phyloP scores from a whole-genome alignment of 2,888 invertebrate species.

The Luffia ferchaultella region DNA sequence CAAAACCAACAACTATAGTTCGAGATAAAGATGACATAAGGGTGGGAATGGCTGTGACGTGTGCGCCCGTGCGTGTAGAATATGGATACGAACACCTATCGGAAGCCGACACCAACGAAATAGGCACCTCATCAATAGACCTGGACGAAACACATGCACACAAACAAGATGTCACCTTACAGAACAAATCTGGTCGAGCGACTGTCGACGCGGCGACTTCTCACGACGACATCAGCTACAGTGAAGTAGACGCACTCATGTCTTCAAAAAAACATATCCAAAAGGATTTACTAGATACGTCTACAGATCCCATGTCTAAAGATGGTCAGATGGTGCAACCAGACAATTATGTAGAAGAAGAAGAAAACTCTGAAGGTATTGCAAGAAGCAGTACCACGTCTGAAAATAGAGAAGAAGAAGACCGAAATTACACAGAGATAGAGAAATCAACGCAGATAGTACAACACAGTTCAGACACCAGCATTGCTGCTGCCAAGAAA shows the following conservation, averaged over 20 bases:
- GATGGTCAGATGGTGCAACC: too few relatives aligned
- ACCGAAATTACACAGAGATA: background rate
- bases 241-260: background rate
- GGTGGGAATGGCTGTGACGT: too few relatives aligned
- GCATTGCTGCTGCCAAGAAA: background rate
- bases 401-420: background rate
- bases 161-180: too few relatives aligned
- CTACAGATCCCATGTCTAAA: constrained; percentile 18
- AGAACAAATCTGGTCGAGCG: too few relatives aligned
- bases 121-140: too few relatives aligned
- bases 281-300: constrained; percentile 33
- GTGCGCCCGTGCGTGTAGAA: too few relatives aligned
- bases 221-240: background rate
- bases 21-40: constrained; percentile 1
- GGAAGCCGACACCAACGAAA: too few relatives aligned
- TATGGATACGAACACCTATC: too few relatives aligned
- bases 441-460: background rate
- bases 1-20: constrained; percentile 3
- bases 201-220: too few relatives aligned
- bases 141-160: too few relatives aligned
- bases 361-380: background rate
- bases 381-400: background rate
- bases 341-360: background rate
- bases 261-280: constrained; percentile 23
- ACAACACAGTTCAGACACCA: background rate